phyloP scores from a whole-genome alignment of 2,888 invertebrate genomes.

The Drosophila emarginata region DNA sequence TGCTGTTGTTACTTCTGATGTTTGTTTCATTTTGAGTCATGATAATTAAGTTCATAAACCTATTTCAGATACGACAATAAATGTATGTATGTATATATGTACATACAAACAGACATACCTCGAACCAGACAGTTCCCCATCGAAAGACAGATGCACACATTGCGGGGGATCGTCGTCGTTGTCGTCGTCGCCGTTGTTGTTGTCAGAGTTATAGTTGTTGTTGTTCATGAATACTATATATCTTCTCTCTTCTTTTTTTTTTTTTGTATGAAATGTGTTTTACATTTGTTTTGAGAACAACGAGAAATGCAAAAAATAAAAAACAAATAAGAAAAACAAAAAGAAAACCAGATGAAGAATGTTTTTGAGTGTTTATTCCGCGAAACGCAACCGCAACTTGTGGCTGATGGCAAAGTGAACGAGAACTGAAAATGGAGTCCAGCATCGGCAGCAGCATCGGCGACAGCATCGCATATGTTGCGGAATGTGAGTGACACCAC shows the following conservation, averaged over 20 bases:
- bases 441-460: constrained; percentile 25
- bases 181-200: not conserved
- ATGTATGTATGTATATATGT: not conserved
- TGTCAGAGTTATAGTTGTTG: constrained; percentile 20
- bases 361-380: constrained; percentile 6
- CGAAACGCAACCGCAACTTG: constrained; percentile 61
- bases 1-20: too few species aligned
- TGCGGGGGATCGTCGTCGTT: constrained; percentile 48
- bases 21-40: constrained; percentile 45
- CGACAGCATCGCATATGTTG: constrained; percentile 33
- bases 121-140: constrained; percentile 25
- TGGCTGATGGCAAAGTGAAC: constrained; percentile 58
- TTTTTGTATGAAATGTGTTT: not conserved
- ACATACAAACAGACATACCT: constrained; percentile 25
- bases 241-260: too few species aligned
- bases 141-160: constrained; percentile 31
- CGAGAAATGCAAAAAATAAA: not conserved
- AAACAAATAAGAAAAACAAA: not conserved
- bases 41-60: constrained; percentile 29
- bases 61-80: constrained; percentile 7
- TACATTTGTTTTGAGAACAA: constrained; percentile 16
- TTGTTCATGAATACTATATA: constrained; percentile 35
- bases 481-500: constrained; percentile 23
- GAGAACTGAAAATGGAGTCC: constrained; percentile 52
- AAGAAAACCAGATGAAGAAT: not conserved